These are phyloP conservation scores for Platorchestia sp. DNA, from an alignment of 1,140 invertebrate species.

Conservation along the genomic window DNA sequence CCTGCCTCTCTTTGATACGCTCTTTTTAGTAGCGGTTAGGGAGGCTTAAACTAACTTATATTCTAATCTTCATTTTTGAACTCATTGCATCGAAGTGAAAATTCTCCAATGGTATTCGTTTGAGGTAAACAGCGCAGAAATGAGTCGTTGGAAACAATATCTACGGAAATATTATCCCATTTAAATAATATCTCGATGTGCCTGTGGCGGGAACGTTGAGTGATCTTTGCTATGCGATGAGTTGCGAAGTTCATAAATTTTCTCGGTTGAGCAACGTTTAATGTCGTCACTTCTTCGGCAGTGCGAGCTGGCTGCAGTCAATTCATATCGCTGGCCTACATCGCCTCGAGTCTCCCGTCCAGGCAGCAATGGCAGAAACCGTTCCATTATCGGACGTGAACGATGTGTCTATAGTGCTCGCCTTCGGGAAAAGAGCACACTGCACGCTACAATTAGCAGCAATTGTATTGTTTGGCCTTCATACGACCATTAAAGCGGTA, in stretches of 20 bases:
- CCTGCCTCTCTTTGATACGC: too few species aligned
- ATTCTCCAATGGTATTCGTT: not conserved
- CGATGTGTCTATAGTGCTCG: not conserved
- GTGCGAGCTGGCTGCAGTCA: not conserved
- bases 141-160: not conserved
- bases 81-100: not conserved
- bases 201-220: not conserved
- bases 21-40: too few species aligned
- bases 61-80: not conserved
- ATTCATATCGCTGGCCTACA: constrained; percentile 6
- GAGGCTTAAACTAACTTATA: not conserved
- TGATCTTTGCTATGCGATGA: not conserved
- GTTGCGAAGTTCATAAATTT: not conserved
- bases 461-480: not conserved
- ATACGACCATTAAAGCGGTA: not conserved
- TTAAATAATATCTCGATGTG: not conserved
- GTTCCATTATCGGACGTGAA: not conserved
- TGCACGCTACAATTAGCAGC: not conserved
- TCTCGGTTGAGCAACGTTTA: not conserved
- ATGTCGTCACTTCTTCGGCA: not conserved
- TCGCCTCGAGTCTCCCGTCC: not conserved
- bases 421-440: not conserved
- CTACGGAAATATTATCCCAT: not conserved
- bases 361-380: not conserved
- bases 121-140: not conserved